These are phyloP conservation scores for Rana temporaria DNA, from an alignment of 2,113 vertebrate species.

Conservation along the genomic window DNA sequence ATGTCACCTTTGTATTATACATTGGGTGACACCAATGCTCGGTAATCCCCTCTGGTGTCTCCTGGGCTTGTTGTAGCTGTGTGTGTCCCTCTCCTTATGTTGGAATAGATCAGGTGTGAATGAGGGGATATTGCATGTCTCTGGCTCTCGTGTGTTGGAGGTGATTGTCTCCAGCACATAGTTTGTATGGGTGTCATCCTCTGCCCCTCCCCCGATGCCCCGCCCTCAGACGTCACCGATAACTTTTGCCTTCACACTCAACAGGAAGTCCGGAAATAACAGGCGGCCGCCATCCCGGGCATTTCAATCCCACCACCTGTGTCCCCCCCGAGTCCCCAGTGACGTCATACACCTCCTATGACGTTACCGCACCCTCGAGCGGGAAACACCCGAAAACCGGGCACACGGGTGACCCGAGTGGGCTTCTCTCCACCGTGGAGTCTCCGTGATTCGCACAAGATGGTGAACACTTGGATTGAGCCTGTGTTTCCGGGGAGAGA, in stretches of 20 bases:
- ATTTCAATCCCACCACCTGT: neutral
- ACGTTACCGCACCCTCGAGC: conserved; percentile 4
- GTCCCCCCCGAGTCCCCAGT: no score
- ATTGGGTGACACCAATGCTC: no score
- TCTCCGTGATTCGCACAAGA: neutral
- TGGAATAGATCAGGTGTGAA: no score
- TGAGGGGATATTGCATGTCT: no score
- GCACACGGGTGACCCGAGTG: neutral
- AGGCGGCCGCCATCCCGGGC: neutral
- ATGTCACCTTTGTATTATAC: no score
- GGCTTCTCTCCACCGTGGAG: neutral
- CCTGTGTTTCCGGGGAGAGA: neutral
- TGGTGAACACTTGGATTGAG: no score
- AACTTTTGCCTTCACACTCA: neutral
- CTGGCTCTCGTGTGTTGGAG: neutral
- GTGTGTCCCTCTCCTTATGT: no score
- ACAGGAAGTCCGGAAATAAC: neutral
- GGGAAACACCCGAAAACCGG: conserved; percentile 15
- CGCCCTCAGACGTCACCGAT: no score
- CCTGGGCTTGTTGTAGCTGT: no score
- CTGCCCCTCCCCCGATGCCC: neutral
- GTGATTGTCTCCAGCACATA: neutral
- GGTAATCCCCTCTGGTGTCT: no score
- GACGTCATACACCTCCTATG: neutral
- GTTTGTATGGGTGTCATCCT: neutral